phyloP scores from a whole-genome alignment of 1,140 invertebrate genomes.

The Brevipalpus yothersi region DNA sequence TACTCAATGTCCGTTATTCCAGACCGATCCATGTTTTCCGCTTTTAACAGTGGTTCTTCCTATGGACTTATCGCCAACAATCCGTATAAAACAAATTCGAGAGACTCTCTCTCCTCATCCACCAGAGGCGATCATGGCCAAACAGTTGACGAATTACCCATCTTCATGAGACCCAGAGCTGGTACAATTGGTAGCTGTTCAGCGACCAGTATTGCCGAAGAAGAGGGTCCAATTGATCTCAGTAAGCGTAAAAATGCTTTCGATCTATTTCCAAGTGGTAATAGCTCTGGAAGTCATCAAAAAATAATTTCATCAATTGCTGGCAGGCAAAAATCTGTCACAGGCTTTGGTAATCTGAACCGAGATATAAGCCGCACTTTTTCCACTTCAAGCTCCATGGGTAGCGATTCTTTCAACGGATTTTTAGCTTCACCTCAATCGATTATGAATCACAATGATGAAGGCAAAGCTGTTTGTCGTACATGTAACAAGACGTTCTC shows the following conservation, averaged over 20 bases:
- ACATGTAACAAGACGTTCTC: constrained; percentile 76
- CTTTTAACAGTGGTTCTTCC: too few species aligned
- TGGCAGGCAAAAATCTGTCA: too few species aligned
- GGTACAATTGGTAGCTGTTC: too few species aligned
- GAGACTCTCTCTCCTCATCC: too few species aligned
- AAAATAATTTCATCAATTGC: too few species aligned
- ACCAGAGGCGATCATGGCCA: too few species aligned
- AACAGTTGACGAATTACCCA: too few species aligned
- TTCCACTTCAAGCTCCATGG: neutral
- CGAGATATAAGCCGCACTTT: too few species aligned
- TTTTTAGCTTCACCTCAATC: neutral
- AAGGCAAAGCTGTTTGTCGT: constrained; percentile 52
- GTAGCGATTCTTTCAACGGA: neutral
- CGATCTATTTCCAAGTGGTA: neutral
- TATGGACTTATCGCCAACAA: neutral
- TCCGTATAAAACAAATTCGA: neutral
- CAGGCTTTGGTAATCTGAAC: too few species aligned
- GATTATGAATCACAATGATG: neutral
- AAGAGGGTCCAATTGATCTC: constrained; percentile 13
- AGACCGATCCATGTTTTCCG: neutral
- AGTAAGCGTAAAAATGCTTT: constrained; percentile 4
- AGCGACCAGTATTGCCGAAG: neutral
- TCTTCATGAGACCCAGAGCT: neutral
- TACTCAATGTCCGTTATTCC: constrained; percentile 10
- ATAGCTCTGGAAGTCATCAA: neutral